These are phyloP conservation scores for Pygathrix nemaeus DNA, from an alignment of 2,113 vertebrate genomes.

Conservation along the genomic window DNA sequence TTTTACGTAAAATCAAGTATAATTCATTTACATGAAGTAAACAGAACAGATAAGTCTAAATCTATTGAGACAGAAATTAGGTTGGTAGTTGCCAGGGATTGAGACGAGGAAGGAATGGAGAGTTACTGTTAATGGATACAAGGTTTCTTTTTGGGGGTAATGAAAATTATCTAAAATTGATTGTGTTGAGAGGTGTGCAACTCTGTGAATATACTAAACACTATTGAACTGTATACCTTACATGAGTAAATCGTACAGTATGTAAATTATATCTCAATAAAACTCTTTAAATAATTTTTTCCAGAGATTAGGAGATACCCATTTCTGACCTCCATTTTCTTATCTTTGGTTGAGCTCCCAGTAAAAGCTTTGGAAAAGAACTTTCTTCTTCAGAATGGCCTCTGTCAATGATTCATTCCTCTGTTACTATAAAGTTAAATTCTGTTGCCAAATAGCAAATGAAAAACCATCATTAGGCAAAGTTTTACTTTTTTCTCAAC, in stretches of 20 bases:
- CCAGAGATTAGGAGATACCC: neutral
- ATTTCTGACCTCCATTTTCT: neutral
- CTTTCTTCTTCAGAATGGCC: neutral
- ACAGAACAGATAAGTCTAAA: neutral
- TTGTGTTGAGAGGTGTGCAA: neutral
- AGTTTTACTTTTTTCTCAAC: slow-evolving; percentile 37
- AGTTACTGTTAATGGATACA: neutral
- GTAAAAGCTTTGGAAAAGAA: neutral
- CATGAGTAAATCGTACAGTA: neutral
- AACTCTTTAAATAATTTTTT: neutral
- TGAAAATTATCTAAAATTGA: neutral
- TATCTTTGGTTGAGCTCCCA: neutral
- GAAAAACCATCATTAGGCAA: neutral
- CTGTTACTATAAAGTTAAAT: neutral
- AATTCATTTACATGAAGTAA: neutral
- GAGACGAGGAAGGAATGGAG: neutral
- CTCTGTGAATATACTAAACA: neutral
- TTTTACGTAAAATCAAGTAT: neutral
- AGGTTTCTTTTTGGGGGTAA: neutral
- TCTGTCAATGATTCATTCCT: neutral
- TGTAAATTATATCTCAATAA: neutral
- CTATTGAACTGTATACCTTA: neutral
- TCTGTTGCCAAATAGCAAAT: neutral
- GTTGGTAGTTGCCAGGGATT: neutral
- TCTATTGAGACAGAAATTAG: neutral